Base-by-base conservation (phyloP, 1,140 invertebrate genomes). In the silkworm (Bombyx mori) region DNA sequence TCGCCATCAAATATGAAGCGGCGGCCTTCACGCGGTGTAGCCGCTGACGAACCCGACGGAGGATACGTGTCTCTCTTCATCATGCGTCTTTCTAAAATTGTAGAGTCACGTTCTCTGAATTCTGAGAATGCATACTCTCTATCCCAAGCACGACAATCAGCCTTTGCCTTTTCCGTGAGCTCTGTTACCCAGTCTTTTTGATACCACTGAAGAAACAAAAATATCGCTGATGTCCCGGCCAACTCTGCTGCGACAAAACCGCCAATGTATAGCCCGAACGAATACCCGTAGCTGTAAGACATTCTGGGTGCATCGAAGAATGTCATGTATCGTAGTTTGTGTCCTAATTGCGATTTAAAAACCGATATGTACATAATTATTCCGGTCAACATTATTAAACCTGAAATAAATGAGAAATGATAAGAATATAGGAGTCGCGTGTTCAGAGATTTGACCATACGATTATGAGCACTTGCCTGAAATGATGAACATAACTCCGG, bases 331-430 rank as follows among this genome's bases (percentile, higher is more conserved):
- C 94, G 89, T 43, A 97, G 83, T 82, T 97, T 97, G 59, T 92
- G 92, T 4, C 94, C 95, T 10, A 97, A 91, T 90, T 97, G 95
- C 0, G 95, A 92, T 86, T 97, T 97, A 73, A 97, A 94, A 54
- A 96, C 92, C 8, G 95, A 96, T 88, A 97, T 96, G 90, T 97
- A 97, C 90, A 97, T 95, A 63, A 97, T 94, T 73, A 97, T 91
- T 22, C 95, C 95, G 56, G 95, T 93, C 56, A 97, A 90, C 93
- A 97, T 96, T 55, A 96, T 89, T 45, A 97, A 88, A 75, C 95
- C 96, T 96, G 85, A 18, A 90, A 89, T 68, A 57, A 75, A 63
- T 66, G 68, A 56, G 60, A 56, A 51, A 26, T 35, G 8, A 26
- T 35, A 26, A 35, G 9, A 35, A 35, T 35, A 10, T 7, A 51